phyloP scores from a whole-genome alignment of 2,888 invertebrate genomes.

The Agrilus mali region DNA sequence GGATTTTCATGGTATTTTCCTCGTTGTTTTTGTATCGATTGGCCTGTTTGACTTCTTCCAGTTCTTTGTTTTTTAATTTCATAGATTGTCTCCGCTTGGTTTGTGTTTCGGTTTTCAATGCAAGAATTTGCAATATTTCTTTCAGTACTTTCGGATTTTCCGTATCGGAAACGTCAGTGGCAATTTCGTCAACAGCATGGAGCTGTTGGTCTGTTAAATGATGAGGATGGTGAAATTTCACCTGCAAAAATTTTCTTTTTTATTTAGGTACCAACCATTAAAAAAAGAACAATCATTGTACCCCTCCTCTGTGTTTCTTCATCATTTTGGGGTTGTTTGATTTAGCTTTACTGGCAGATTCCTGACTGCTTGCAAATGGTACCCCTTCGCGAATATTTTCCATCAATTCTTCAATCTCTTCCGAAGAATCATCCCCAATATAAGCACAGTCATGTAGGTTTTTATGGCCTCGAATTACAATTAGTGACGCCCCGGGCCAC shows the following conservation, averaged over 20 bases:
- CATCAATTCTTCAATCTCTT: slow-evolving; percentile 51
- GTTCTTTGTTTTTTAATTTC: slow-evolving; percentile 1
- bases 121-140: slow-evolving; percentile 21
- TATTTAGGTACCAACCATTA: too few species aligned
- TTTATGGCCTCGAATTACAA: slow-evolving; percentile 64
- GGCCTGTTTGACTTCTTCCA: background rate
- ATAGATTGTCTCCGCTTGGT: slow-evolving; percentile 22
- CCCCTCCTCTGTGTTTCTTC: slow-evolving; percentile 48
- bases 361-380: slow-evolving; percentile 20
- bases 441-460: slow-evolving; percentile 69
- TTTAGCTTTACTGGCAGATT: slow-evolving; percentile 33
- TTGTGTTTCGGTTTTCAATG: slow-evolving; percentile 24
- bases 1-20: background rate
- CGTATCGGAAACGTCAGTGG: slow-evolving; percentile 20
- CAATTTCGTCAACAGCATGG: too few species aligned
- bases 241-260: too few species aligned
- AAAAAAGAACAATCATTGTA: too few species aligned
- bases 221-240: too few species aligned
- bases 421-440: slow-evolving; percentile 69
- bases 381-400: slow-evolving; percentile 26
- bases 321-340: slow-evolving; percentile 51
- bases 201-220: too few species aligned
- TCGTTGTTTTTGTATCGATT: background rate
- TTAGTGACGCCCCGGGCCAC: slow-evolving; percentile 63
- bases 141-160: slow-evolving; percentile 27